phyloP scores from a whole-genome alignment of 1,140 invertebrate species.

The Grapholita molesta region DNA sequence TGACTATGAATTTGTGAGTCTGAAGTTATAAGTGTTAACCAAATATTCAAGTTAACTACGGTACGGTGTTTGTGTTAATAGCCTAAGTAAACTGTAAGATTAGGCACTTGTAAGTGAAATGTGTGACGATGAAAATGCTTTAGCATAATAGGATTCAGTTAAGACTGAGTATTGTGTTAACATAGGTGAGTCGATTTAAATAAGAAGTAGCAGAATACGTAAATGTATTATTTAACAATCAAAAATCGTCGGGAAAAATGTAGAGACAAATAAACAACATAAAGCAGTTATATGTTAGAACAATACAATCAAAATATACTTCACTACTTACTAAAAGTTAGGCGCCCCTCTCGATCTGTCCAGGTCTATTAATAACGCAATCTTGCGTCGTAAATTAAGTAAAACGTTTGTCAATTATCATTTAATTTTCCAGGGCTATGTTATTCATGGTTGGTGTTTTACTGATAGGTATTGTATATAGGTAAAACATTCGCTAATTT shows the following conservation, averaged over 20 bases:
- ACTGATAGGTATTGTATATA: too few relatives aligned
- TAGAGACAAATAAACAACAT: too few relatives aligned
- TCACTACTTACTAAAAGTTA: too few relatives aligned
- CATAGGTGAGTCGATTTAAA: not conserved
- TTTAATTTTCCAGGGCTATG: too few relatives aligned
- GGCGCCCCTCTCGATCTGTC: too few relatives aligned
- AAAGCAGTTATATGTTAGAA: too few relatives aligned
- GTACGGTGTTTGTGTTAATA: slow-evolving; percentile 5
- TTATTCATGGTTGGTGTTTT: too few relatives aligned
- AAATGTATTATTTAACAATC: not conserved
- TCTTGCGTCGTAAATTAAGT: too few relatives aligned
- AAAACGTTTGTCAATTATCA: too few relatives aligned
- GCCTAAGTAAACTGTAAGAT: slow-evolving; percentile 12
- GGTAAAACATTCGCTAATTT: too few relatives aligned
- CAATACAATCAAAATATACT: too few relatives aligned
- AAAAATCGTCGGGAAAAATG: not conserved
- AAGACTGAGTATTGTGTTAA: not conserved
- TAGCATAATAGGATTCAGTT: not conserved
- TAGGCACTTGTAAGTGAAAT: not conserved
- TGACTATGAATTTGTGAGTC: not conserved
- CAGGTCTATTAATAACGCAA: too few relatives aligned
- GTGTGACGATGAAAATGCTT: not conserved
- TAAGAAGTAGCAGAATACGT: not conserved
- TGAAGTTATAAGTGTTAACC: slow-evolving; percentile 10
- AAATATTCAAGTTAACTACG: slow-evolving; percentile 5